Evolutionary conservation across 92 coral and sea anemone species (phyloP), one percentile per base, ranked within the genome.

Genomic region (Parazoanthus atlanticus): DNA sequence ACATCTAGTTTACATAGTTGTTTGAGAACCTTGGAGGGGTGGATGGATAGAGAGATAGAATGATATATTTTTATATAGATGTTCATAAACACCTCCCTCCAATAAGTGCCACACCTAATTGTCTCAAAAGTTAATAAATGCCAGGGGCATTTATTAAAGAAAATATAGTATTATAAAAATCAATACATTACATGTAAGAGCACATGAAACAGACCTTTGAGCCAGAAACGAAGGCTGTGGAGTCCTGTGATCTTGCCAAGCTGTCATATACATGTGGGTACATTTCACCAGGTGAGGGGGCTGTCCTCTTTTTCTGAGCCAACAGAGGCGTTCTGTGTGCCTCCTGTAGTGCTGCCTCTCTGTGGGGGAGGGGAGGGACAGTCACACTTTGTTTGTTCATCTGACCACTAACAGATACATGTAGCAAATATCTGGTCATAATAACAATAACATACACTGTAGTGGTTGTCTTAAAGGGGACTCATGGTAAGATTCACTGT

Each of bases 241-340:
- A 91, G 38, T 86, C 86, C 87, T 94, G 98, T 6, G 93, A 88
- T 56, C 84, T 86, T 6, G 92, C 91, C 91, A 96, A 84, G 23
- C 94, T 92, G 79, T 97, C 99, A 85, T 91, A 97, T 49, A 97
- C 98, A 76, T 94, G 92, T 17, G 99, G 99, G 41, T 91, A 95
- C 19, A 91, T 88, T 36, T 85, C 93, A 32, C 75, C 83, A 79
- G 96, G 88, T 86, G 85, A 38, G 46, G 89, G 90, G 2, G 85
- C 56, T 4, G 82, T 86, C 80, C 95, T 90, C 26, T 89, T 91
- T 78, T 52, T 92, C 74, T 81, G 88, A 36, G 88, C 65, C 31
- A 94, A 88, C 78, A 94, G 82, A 8, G 98, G 94, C 6, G 90
- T 64, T 34, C 77, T 90, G 79, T 92, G 79, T 6, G 97, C 99